Evolutionary conservation across 2,888 invertebrate species (phyloP).

Genomic region (Osmoderma eremita): DNA sequence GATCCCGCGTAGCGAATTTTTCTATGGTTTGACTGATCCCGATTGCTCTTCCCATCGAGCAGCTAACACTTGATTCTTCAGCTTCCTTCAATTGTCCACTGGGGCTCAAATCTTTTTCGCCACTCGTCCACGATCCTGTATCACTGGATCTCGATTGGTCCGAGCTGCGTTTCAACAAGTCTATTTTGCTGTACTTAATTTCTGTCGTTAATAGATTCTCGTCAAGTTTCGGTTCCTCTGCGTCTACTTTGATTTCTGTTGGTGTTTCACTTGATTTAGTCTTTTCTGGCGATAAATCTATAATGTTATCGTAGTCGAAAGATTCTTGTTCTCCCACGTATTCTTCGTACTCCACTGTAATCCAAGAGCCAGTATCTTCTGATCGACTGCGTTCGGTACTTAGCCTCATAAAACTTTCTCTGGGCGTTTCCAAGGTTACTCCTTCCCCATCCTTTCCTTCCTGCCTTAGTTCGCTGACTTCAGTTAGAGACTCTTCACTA

Average conservation of each 20-base stretch:
- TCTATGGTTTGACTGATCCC: slow-evolving; percentile 81
- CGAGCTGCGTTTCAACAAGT: slow-evolving; percentile 73
- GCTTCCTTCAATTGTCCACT: slow-evolving; percentile 68
- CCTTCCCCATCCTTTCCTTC: slow-evolving; percentile 56
- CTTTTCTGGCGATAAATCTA: slow-evolving; percentile 58
- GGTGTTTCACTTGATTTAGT: slow-evolving; percentile 42
- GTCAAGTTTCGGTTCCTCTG: slow-evolving; percentile 52
- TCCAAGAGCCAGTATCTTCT: slow-evolving; percentile 76
- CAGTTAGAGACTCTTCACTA: slow-evolving; percentile 76
- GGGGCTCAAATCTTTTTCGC: slow-evolving; percentile 77
- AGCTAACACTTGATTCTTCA: slow-evolving; percentile 80
- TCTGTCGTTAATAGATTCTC: slow-evolving; percentile 63
- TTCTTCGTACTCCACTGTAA: slow-evolving; percentile 75
- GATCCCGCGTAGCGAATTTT: slow-evolving; percentile 73
- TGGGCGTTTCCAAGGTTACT: slow-evolving; percentile 54
- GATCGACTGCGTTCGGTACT: slow-evolving; percentile 68
- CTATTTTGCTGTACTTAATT: slow-evolving; percentile 65
- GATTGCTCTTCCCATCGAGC: slow-evolving; percentile 81
- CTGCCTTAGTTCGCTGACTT: slow-evolving; percentile 71
- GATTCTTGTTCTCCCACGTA: slow-evolving; percentile 73
- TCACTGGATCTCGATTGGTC: slow-evolving; percentile 84
- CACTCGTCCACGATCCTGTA: slow-evolving; percentile 80
- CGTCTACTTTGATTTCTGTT: slow-evolving; percentile 32
- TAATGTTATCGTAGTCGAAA: slow-evolving; percentile 66
- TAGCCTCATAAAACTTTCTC: slow-evolving; percentile 65